Conservation (phyloP, 2,113 vertebrate species). For the Festucalex cinctus region DNA sequence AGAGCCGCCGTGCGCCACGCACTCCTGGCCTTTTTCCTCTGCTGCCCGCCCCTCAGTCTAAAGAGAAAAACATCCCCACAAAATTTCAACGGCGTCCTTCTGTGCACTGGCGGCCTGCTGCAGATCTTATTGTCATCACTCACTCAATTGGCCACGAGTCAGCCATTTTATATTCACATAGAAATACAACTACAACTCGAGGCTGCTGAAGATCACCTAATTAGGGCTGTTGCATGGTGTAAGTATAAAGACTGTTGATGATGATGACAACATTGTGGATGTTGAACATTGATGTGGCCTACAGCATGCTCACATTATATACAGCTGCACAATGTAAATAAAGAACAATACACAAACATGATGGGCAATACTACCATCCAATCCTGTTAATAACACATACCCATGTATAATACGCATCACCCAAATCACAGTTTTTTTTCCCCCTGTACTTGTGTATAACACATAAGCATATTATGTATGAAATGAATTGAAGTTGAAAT, state of each 20-base stretch:
- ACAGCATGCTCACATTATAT: background rate
- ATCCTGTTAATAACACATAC: no score
- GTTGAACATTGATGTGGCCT: background rate
- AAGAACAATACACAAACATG: background rate
- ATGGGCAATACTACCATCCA: no score
- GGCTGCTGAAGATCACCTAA: background rate
- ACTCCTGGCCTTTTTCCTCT: slow-evolving; percentile 71
- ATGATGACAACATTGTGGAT: background rate
- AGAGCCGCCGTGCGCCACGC: slow-evolving; percentile 71
- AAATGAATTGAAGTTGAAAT: no score
- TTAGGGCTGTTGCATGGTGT: background rate
- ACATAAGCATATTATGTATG: no score
- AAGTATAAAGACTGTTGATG: background rate
- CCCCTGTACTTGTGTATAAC: no score
- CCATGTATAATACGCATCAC: no score
- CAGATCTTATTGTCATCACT: slow-evolving; percentile 13
- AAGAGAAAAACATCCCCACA: slow-evolving; percentile 74
- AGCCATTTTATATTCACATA: slow-evolving; percentile 1
- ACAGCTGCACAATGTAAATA: background rate
- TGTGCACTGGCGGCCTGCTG: slow-evolving; percentile 1
- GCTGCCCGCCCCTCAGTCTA: slow-evolving; percentile 78
- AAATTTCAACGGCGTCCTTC: slow-evolving; percentile 34
- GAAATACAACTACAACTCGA: slow-evolving; percentile 11
- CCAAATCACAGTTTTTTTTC: no score
- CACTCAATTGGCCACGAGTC: slow-evolving; percentile 6